phyloP scores from a whole-genome alignment of 2,888 invertebrate genomes.

The Drosophila putrida region DNA sequence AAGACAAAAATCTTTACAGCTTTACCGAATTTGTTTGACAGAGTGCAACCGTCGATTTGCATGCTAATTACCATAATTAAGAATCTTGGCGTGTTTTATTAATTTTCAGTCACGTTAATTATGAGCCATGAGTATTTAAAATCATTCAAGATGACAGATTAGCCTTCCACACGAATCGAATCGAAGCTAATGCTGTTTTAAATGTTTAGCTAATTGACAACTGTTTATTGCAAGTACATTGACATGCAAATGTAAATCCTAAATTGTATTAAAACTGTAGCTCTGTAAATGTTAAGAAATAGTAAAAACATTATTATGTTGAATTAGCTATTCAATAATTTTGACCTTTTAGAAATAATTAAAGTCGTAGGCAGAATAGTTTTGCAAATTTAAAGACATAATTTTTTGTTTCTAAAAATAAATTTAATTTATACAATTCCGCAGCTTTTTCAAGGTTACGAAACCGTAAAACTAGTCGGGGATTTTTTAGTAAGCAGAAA shows the following conservation, averaged over 20 bases:
- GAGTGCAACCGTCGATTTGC: slow-evolving; percentile 19
- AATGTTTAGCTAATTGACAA: neutral
- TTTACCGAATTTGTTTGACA: neutral
- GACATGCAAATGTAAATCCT: neutral
- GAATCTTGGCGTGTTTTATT: slow-evolving; percentile 30
- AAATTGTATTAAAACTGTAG: neutral
- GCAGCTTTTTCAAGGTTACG: slow-evolving; percentile 17
- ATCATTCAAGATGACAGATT: slow-evolving; percentile 23
- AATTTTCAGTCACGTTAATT: slow-evolving; percentile 50
- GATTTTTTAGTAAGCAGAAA: slow-evolving; percentile 14
- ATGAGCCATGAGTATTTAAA: slow-evolving; percentile 17
- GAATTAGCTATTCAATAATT: neutral
- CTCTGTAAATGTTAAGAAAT: neutral
- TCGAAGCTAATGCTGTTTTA: slow-evolving; percentile 22
- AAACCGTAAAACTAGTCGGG: slow-evolving; percentile 4
- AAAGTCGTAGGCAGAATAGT: neutral
- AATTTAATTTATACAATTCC: neutral
- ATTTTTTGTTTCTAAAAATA: neutral
- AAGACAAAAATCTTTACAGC: slow-evolving; percentile 2
- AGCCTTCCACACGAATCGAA: slow-evolving; percentile 16
- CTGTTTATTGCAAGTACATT: neutral
- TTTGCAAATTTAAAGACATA: neutral
- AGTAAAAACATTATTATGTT: too few relatives aligned
- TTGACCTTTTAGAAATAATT: neutral
- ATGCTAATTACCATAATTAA: slow-evolving; percentile 28